These are phyloP conservation scores for Phenganax marumi DNA, from an alignment of 92 coral and sea anemone species.

Conservation along the genomic window DNA sequence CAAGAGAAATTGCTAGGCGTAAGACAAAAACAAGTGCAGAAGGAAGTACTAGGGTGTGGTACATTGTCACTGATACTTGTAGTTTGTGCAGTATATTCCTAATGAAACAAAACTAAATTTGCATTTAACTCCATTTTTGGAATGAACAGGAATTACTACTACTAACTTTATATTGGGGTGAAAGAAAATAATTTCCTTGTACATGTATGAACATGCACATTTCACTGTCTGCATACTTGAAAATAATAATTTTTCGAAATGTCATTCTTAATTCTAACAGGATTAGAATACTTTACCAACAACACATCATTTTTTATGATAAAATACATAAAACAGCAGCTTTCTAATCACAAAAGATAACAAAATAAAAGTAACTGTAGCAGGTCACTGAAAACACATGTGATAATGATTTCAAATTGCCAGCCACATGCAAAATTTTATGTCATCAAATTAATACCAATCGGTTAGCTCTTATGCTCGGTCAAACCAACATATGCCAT, in stretches of 20 bases:
- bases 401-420: not conserved
- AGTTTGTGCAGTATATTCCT: no score
- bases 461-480: not conserved
- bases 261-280: not conserved
- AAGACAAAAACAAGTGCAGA: no score
- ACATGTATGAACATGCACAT: slow-evolving; percentile 1
- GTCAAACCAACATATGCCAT: not conserved
- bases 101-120: no score
- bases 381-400: not conserved
- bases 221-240: not conserved
- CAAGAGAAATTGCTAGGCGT: no score
- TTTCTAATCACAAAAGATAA: not conserved
- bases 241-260: not conserved
- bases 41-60: no score
- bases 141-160: no score
- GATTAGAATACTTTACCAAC: not conserved
- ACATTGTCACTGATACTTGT: no score
- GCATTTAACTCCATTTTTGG: no score
- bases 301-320: not conserved
- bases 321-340: not conserved
- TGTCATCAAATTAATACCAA: slow-evolving; percentile 1
- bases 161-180: no score
- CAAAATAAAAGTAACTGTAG: not conserved
- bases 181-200: not conserved
- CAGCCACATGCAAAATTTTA: not conserved